Conservation (phyloP, 2,113 vertebrate genomes). For the Archilochus colubris region DNA sequence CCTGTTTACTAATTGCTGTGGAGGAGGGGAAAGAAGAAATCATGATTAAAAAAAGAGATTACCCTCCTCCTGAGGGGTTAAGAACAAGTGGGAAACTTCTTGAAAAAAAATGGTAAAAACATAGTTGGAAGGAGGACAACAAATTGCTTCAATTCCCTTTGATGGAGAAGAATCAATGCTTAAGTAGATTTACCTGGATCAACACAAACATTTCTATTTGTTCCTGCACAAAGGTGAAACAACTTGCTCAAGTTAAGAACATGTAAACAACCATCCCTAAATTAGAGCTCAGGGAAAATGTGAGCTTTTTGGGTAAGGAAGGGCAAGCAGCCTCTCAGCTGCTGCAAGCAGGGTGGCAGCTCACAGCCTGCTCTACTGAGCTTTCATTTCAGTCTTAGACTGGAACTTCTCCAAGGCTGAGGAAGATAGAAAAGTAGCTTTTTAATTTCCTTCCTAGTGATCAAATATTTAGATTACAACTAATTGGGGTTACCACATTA, state of each 20-base stretch:
- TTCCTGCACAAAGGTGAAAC: background rate
- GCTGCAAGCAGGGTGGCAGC: background rate
- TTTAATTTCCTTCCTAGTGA: background rate
- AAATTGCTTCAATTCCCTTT: background rate
- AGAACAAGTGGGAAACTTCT: background rate
- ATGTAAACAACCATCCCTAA: background rate
- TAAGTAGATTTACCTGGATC: background rate
- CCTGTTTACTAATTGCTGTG: background rate
- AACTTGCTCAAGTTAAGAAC: background rate
- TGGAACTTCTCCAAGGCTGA: background rate
- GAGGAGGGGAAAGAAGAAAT: background rate
- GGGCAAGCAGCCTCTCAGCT: background rate
- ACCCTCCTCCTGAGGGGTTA: background rate
- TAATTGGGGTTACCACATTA: background rate
- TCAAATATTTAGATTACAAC: background rate
- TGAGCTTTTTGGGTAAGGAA: background rate
- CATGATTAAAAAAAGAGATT: background rate
- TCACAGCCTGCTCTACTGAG: background rate
- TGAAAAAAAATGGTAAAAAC: background rate
- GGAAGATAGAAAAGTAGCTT: background rate
- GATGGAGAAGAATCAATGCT: background rate
- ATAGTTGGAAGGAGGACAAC: background rate
- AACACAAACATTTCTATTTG: background rate
- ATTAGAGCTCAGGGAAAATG: background rate
- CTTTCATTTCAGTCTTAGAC: rapidly evolving